Conservation (phyloP, 2,888 invertebrate species). For the Cenopis cana region DNA sequence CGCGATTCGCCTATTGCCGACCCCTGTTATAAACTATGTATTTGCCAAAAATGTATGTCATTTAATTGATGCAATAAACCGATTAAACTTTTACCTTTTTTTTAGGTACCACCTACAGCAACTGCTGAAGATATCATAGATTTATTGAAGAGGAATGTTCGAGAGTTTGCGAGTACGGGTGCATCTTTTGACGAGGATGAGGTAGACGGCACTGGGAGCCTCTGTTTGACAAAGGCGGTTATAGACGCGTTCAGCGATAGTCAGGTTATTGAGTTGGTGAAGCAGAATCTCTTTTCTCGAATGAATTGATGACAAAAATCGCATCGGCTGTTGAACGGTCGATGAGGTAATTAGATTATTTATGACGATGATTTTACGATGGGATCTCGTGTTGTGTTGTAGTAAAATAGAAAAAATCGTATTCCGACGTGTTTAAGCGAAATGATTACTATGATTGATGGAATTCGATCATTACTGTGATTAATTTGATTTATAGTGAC, state of each 20-base stretch:
- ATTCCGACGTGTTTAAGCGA: background rate
- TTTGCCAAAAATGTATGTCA: too few relatives aligned
- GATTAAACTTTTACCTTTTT: too few relatives aligned
- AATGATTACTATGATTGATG: background rate
- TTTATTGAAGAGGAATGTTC: constrained; percentile 68
- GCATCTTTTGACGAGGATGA: constrained; percentile 64
- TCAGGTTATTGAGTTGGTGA: constrained; percentile 84
- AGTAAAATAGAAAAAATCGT: background rate
- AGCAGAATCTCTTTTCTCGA: constrained; percentile 76
- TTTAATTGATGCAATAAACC: too few relatives aligned
- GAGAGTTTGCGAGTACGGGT: constrained; percentile 58
- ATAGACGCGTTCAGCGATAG: constrained; percentile 88
- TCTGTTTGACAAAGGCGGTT: constrained; percentile 78
- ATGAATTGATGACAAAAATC: constrained; percentile 53
- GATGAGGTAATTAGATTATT: background rate
- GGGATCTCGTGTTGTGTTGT: background rate
- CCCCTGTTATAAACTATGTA: too few relatives aligned
- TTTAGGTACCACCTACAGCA: constrained; percentile 56
- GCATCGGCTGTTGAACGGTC: background rate
- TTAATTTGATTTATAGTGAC: too few relatives aligned
- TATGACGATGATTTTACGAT: background rate
- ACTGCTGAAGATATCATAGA: constrained; percentile 64
- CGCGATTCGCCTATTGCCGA: too few relatives aligned
- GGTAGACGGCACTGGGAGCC: constrained; percentile 66
- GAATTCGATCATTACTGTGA: too few relatives aligned